Percentiles rank a stretch among this genome's conserved stretches.
phyloP scores from a whole-genome alignment of 2,113 vertebrate species.

The Lycaon pictus region DNA sequence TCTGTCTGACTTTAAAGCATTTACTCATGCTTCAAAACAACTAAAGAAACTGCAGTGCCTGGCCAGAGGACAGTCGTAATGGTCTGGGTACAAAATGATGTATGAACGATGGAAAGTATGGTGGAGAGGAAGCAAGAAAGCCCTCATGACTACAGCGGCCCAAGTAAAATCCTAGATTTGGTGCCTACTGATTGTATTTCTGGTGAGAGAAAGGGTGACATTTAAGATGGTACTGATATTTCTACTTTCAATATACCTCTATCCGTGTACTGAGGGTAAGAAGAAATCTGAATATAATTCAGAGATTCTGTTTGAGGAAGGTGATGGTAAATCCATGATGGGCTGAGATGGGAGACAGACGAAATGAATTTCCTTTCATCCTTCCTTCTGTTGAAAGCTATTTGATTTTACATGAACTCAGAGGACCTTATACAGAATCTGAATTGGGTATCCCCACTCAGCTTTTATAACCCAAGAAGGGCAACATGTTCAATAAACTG shows the following conservation, averaged over 20 bases:
- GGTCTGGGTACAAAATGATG: neutral
- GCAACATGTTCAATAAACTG: slow-evolving; percentile 55
- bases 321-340: neutral
- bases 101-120: rapidly evolving
- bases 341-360: neutral
- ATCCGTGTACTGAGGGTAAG: neutral
- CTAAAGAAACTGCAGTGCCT: neutral
- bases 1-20: neutral
- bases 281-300: neutral
- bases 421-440: neutral
- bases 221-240: neutral
- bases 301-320: neutral
- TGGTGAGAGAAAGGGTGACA: neutral
- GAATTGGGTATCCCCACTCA: slow-evolving; percentile 57
- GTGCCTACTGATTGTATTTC: neutral
- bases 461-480: slow-evolving; percentile 73
- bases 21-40: neutral
- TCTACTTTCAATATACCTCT: neutral
- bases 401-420: neutral
- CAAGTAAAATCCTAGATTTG: neutral
- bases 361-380: neutral
- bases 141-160: neutral
- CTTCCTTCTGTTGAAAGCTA: neutral
- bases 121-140: neutral
- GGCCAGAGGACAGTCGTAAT: neutral